These are phyloP conservation scores for Sminthurinus aureus DNA, from an alignment of 2,888 invertebrate species.

Conservation along the genomic window DNA sequence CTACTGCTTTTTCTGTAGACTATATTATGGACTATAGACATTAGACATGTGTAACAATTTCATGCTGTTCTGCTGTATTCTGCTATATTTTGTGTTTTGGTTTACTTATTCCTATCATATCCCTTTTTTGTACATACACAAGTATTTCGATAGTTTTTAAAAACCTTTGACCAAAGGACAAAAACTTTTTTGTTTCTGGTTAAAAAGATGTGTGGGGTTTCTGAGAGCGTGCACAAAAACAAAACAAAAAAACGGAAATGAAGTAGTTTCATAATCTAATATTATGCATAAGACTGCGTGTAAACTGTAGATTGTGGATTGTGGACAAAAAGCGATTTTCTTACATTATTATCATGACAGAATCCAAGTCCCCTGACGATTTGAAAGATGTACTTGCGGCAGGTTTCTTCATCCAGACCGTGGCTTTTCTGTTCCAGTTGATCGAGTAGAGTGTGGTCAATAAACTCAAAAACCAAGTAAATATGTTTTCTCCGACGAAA, in stretches of 20 bases:
- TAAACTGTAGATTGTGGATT: neutral
- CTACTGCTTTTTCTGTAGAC: neutral
- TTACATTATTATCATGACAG: slow-evolving; percentile 84
- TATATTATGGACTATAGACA: too few species aligned
- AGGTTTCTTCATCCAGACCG: slow-evolving; percentile 76
- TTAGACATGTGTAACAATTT: too few species aligned
- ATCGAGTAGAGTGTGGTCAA: slow-evolving; percentile 85
- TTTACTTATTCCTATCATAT: neutral
- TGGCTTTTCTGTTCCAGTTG: slow-evolving; percentile 78
- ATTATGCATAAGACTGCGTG: neutral
- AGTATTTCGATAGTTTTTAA: too few species aligned
- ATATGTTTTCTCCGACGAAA: slow-evolving; percentile 83
- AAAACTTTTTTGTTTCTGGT: too few species aligned
- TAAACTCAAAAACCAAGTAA: slow-evolving; percentile 87
- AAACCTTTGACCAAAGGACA: too few species aligned
- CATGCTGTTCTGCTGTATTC: too few species aligned
- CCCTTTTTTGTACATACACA: neutral
- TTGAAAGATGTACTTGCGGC: slow-evolving; percentile 80
- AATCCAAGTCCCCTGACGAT: slow-evolving; percentile 81
- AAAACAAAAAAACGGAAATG: too few species aligned
- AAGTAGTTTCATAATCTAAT: too few species aligned
- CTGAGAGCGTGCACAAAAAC: too few species aligned
- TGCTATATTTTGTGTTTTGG: neutral
- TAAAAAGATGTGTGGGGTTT: too few species aligned
- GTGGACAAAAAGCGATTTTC: slow-evolving; percentile 59